phyloP scores from a whole-genome alignment of 2,888 invertebrate species.

The Cataglyphis livida region DNA sequence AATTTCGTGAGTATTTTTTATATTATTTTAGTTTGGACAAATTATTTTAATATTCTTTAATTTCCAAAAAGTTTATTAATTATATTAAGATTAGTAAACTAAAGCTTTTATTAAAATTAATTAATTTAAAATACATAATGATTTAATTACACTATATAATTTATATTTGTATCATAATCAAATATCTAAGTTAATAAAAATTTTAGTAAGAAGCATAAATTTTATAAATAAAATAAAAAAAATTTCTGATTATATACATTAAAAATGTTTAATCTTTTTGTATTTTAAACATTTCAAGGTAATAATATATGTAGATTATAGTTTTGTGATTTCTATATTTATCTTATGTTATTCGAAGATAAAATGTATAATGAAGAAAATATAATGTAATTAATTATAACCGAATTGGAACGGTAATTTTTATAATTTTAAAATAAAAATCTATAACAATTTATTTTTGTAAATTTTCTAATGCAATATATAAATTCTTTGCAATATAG shows the following conservation, averaged over 20 bases:
- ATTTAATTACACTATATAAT: not conserved
- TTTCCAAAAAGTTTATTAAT: not conserved
- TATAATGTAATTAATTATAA: not conserved
- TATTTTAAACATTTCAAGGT: not conserved
- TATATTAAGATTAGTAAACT: not conserved
- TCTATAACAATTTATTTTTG: not conserved
- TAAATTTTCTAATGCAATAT: not conserved
- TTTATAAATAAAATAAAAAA: not conserved
- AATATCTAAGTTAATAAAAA: not conserved
- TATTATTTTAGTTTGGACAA: not conserved
- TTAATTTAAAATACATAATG: not conserved
- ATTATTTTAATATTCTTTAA: constrained; percentile 1
- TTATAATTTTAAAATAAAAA: not conserved
- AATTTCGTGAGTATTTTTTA: not conserved
- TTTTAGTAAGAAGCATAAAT: not conserved
- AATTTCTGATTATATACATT: not conserved
- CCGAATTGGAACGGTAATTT: not conserved
- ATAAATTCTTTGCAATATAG: not conserved
- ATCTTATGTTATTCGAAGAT: not conserved
- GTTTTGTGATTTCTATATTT: not conserved
- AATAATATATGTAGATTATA: not conserved
- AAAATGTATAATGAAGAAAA: not conserved
- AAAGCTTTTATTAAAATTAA: not conserved
- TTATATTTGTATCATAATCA: not conserved
- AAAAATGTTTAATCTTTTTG: not conserved